Evolutionary conservation across 2,113 vertebrate genomes (phyloP).

Genomic region (Cyanistes caeruleus): DNA sequence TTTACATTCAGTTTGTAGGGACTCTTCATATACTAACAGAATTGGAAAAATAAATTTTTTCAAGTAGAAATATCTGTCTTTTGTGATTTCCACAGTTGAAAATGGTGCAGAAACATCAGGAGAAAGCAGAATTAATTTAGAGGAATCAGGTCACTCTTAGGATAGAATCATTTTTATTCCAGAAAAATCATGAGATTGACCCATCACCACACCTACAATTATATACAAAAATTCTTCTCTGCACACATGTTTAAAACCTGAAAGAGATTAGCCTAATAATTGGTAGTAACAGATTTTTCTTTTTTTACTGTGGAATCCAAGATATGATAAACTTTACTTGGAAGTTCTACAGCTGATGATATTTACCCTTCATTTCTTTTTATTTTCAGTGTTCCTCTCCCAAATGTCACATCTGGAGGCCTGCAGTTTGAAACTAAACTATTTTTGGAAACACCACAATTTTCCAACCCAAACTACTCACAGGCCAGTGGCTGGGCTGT

Average conservation of each 20-base stretch:
- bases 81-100: background rate
- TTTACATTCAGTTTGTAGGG: background rate
- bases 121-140: background rate
- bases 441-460: conserved; percentile 72
- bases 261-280: background rate
- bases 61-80: background rate
- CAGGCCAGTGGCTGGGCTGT: conserved; percentile 56
- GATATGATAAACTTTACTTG: conserved; percentile 4
- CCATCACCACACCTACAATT: background rate
- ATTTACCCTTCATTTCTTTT: conserved; percentile 61
- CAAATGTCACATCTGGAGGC: conserved; percentile 75
- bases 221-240: background rate
- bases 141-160: background rate
- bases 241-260: background rate
- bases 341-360: conserved; percentile 39
- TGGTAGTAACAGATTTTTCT: background rate
- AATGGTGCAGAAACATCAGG: background rate
- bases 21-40: background rate
- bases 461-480: conserved; percentile 71
- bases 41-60: background rate
- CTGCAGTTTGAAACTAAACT: conserved; percentile 68
- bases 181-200: background rate
- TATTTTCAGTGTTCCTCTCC: conserved; percentile 47
- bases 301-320: background rate
- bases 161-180: background rate